Percentiles rank a stretch among this genome's conserved stretches.
phyloP scores from a whole-genome alignment of 1,140 invertebrate species.

The Neotoxoptera formosana region DNA sequence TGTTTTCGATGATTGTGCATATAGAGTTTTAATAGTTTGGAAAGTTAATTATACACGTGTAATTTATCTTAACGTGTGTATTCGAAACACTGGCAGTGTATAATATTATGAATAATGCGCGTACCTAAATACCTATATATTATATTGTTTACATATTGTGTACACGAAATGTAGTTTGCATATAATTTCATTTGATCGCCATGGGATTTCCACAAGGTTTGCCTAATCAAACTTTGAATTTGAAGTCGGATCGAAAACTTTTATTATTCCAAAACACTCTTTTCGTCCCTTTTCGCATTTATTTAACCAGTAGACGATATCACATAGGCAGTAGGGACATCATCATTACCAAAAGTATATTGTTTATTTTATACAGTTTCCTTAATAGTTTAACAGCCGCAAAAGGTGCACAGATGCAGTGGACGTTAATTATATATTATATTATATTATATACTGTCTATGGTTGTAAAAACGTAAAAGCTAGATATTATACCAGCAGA shows the following conservation, averaged over 20 bases:
- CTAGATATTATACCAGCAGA: neutral
- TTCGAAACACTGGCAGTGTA: neutral
- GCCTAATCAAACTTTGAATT: slow-evolving; percentile 38
- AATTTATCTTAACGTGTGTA: neutral
- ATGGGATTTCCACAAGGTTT: neutral
- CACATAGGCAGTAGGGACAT: neutral
- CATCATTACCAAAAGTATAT: neutral
- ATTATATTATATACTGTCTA: neutral
- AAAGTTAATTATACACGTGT: neutral
- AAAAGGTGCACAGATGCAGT: neutral
- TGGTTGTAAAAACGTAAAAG: too few relatives aligned
- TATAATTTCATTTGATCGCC: neutral
- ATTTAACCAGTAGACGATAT: neutral
- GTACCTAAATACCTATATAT: neutral
- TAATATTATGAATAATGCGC: neutral
- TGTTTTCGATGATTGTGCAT: neutral
- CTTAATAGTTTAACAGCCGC: too few relatives aligned
- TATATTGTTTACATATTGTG: neutral
- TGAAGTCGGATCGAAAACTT: slow-evolving; percentile 6
- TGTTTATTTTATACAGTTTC: neutral
- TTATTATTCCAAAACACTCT: neutral
- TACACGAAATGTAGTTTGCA: slow-evolving; percentile 5
- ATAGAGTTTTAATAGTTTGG: neutral
- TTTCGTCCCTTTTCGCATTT: neutral
- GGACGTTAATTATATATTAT: neutral